Evolutionary conservation across 1,140 invertebrate species (phyloP).

Genomic region (Drosophila auraria): DNA sequence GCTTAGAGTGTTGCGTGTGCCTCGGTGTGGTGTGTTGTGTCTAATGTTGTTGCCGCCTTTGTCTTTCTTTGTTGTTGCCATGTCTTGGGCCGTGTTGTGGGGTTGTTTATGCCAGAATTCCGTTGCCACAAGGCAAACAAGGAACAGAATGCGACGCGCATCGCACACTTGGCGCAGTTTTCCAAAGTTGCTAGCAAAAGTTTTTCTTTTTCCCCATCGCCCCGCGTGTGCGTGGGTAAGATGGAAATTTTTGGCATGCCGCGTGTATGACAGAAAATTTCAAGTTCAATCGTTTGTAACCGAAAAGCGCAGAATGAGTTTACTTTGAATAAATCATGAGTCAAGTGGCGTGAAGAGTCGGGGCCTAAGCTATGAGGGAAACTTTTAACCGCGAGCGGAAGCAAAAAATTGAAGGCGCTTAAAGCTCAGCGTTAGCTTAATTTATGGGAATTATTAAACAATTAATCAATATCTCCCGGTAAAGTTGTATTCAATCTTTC

Average conservation of each 20-base stretch:
- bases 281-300: conserved; percentile 73
- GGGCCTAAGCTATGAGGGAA: conserved; percentile 36
- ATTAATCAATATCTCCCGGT: not conserved
- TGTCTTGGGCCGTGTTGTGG: conserved; percentile 21
- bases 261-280: conserved; percentile 59
- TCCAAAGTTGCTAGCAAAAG: conserved; percentile 58
- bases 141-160: conserved; percentile 33
- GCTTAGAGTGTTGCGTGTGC: conserved; percentile 31
- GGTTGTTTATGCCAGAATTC: conserved; percentile 64
- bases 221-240: conserved; percentile 3
- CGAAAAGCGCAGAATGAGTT: conserved; percentile 61
- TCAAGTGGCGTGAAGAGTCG: conserved; percentile 17
- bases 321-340: conserved; percentile 80
- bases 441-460: too few relatives aligned
- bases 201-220: conserved; percentile 35
- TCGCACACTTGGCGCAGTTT: conserved; percentile 62
- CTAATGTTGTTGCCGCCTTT: conserved; percentile 29
- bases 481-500: not conserved
- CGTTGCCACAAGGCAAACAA: conserved; percentile 42
- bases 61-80: conserved; percentile 15
- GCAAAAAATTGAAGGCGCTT: not conserved
- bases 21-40: conserved; percentile 8
- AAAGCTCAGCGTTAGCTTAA: not conserved
- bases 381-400: conserved; percentile 29
- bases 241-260: conserved; percentile 31